Base-by-base conservation (phyloP, 1,140 invertebrate genomes). In the Rhagoletis zephyria region DNA sequence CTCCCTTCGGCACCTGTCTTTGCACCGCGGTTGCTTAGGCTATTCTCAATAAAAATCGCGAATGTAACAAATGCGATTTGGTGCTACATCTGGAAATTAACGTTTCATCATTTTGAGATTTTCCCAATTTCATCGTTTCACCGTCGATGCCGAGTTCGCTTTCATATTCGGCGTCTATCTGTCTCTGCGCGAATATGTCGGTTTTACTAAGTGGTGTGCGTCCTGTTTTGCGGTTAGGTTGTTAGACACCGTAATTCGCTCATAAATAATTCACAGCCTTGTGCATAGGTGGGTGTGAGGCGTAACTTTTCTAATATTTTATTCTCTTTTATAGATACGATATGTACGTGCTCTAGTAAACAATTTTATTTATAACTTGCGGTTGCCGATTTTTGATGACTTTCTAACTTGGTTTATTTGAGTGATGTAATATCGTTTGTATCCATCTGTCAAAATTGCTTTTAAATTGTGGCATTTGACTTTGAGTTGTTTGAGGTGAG, bases 21-120 rank as follows among this genome's bases (percentile, higher is more conserved):
- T 19, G 14, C 48, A 4, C 40, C 48, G 14, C 16, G 45, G 45
- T 56, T 5, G 74, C 48, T 81, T 10, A 7, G 48, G 48, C 48
- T n/a, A 59, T 81, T 81, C 56, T n/a, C 30, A 56, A 56, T 81
- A 56, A 81, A 81, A 56, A 30, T 56, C n/a, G 74, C n/a, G 56
- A 81, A 56, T 81, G 51, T 48, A 81, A 51, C 48, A 81, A 56
- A 81, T 81, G 51, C 30, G 74, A 81, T 81, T 81, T 81, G 48
- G 12, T 81, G 19, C 48, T 42, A n/a, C 48, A 59, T 81, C 74
- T 48, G 74, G 48, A 56, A 81, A 81, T 81, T 81, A 81, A 56
- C 48, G 74, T 81, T 81, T 81, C 48, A 56, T 4, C 48, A 19
- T 81, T 59, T 56, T 48, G 74, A 56, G 74, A 51, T 14, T 51